phyloP scores from a whole-genome alignment of 2,888 invertebrate genomes.

The Drosophila meridionalis region DNA sequence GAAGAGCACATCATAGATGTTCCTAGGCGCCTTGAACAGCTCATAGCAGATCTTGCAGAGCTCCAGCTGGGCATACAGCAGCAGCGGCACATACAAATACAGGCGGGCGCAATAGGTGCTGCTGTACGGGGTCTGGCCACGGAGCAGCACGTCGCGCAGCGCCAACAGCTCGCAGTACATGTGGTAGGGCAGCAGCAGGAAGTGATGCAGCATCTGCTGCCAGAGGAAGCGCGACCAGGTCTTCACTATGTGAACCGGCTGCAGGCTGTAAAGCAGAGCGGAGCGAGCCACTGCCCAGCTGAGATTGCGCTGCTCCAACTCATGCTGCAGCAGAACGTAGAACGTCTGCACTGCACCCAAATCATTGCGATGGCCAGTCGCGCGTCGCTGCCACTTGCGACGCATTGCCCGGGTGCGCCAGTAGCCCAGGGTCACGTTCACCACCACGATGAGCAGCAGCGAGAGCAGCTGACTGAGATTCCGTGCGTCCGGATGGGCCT shows the following conservation, averaged over 20 bases:
- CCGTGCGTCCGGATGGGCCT: slow-evolving; percentile 64
- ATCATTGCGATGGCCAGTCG: slow-evolving; percentile 46
- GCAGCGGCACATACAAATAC: slow-evolving; percentile 80
- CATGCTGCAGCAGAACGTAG: slow-evolving; percentile 83
- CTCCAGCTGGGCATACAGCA: slow-evolving; percentile 82
- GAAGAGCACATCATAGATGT: slow-evolving; percentile 83
- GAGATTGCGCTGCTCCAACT: slow-evolving; percentile 78
- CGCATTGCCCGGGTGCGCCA: slow-evolving; percentile 84
- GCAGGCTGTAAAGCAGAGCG: slow-evolving; percentile 84
- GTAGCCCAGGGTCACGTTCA: slow-evolving; percentile 88
- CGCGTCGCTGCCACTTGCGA: slow-evolving; percentile 57
- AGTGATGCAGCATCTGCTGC: slow-evolving; percentile 77
- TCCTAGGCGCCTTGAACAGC: slow-evolving; percentile 82
- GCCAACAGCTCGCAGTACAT: slow-evolving; percentile 80
- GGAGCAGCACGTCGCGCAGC: slow-evolving; percentile 76
- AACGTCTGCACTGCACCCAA: slow-evolving; percentile 60
- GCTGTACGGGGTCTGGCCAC: slow-evolving; percentile 74
- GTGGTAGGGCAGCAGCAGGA: slow-evolving; percentile 78
- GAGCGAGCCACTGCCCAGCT: slow-evolving; percentile 84
- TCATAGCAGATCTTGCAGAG: slow-evolving; percentile 80
- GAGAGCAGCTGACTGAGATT: slow-evolving; percentile 86
- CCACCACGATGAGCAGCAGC: slow-evolving; percentile 88
- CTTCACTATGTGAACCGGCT: slow-evolving; percentile 85
- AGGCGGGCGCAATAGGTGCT: slow-evolving; percentile 80
- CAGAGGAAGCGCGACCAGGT: slow-evolving; percentile 81